Conservation (phyloP, 2,113 vertebrate species). For the Oncorhynchus tshawytscha region DNA sequence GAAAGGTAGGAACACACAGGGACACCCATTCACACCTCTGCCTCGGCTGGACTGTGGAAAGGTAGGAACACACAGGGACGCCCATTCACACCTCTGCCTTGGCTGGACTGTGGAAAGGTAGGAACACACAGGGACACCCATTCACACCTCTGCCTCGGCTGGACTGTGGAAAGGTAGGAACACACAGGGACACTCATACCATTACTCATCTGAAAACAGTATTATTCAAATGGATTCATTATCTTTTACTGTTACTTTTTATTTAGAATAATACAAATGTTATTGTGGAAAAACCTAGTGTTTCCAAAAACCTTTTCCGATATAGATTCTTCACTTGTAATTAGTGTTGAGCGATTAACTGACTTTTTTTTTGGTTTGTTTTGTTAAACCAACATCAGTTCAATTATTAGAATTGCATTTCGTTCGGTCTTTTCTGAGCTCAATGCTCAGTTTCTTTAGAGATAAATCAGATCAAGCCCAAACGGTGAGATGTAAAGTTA, state of each 20-base stretch:
- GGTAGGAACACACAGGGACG: constrained; percentile 66
- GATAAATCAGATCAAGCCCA: no score
- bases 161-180: constrained; percentile 86
- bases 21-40: constrained; percentile 35
- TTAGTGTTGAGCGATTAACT: no score
- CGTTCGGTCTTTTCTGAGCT: no score
- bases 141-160: constrained; percentile 54
- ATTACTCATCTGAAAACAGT: neutral
- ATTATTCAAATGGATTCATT: neutral
- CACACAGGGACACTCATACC: neutral
- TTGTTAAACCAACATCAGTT: no score
- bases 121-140: constrained; percentile 40
- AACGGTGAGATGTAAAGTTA: no score
- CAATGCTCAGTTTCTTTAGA: no score
- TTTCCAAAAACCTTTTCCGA: neutral
- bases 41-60: constrained; percentile 81
- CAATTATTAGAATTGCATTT: no score
- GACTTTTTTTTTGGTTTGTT: fast-evolving
- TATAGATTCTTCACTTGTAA: neutral
- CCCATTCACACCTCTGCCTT: constrained; percentile 52
- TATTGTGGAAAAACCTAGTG: neutral
- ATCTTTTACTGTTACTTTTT: no score
- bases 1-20: constrained; percentile 80
- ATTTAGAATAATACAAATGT: no score
- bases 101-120: constrained; percentile 87